Percentiles rank a stretch among this genome's conserved stretches.
Evolutionary conservation across 2,888 invertebrate species (phyloP).

Genomic region (Malacosoma neustria): DNA sequence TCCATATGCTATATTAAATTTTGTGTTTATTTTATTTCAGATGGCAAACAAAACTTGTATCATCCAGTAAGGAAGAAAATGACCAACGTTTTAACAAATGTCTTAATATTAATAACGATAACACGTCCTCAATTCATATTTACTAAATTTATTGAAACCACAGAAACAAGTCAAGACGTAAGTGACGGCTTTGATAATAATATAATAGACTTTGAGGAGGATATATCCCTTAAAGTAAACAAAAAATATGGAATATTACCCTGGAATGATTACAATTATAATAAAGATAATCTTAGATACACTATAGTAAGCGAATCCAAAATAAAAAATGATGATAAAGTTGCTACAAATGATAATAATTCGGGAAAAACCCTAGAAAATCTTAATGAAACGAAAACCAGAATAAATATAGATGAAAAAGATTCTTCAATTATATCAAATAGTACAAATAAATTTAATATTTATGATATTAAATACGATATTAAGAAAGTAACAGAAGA

Average conservation of each 20-base stretch:
- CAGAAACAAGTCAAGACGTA: constrained; percentile 16
- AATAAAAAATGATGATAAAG: constrained; percentile 12
- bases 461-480: constrained; percentile 5
- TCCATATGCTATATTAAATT: too few relatives aligned
- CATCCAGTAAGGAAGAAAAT: constrained; percentile 54
- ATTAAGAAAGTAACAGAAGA: constrained; percentile 17
- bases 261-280: constrained; percentile 38
- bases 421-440: constrained; percentile 2
- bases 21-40: constrained; percentile 59
- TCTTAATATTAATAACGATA: constrained; percentile 23
- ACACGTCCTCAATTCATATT: constrained; percentile 18
- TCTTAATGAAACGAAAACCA: not conserved
- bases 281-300: constrained; percentile 52
- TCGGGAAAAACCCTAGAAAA: not conserved
- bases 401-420: not conserved
- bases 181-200: constrained; percentile 48
- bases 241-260: constrained; percentile 43
- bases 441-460: constrained; percentile 15
- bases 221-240: constrained; percentile 46
- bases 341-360: not conserved
- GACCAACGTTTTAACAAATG: constrained; percentile 34
- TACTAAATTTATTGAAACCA: constrained; percentile 34
- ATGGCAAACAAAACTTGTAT: constrained; percentile 47
- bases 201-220: constrained; percentile 60
- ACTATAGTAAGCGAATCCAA: constrained; percentile 34